Evolutionary conservation across 2,888 invertebrate species (phyloP), one percentile per base, ranked within the genome.

Genomic region (Frankliniella fusca): DNA sequence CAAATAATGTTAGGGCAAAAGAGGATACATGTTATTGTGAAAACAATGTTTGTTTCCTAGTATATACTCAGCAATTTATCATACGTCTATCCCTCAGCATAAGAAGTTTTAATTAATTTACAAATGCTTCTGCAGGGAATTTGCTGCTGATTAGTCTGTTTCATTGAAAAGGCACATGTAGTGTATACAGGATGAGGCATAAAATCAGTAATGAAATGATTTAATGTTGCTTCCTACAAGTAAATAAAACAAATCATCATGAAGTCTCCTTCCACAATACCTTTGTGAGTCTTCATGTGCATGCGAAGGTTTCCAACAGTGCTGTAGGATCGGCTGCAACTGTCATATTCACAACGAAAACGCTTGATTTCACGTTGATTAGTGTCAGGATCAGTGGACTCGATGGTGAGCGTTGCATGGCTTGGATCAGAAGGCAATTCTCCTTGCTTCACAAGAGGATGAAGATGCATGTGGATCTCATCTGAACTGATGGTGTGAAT

Each of bases 221-320:
- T 48, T 23, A 70, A 81, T 79, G 18, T 12, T 61, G 48, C 70
- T 38, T 61, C 54, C 79, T 18, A 70, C 48, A 80, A 23, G 54
- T 38, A 81, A 23, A 23, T 23, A 27, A 27, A 38, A 38, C 38
- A 23, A 27, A 23, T 76, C 23, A 76, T 38, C 38, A 38, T 38
- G 38, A 38, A 27, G 70, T 27, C 70, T 76, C 70, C 70, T 76
- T 76, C 70, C 70, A 76, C 70, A 76, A 86, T 90, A 97, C 97
- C 97, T 93, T 94, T 95, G 87, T 98, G 97, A 83, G 97, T 97
- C 90, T 97, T 98, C 92, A 96, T 93, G 89, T 98, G 98, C 83
- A 97, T 97, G 87, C 96, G 92, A 85, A 98, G 90, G 89, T 98
- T 98, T 81, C 97, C 97, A 85, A 96, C 94, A 10, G 97, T 97